Base-by-base conservation (phyloP, 2,113 vertebrate genomes). In the Ciconia maguari region DNA sequence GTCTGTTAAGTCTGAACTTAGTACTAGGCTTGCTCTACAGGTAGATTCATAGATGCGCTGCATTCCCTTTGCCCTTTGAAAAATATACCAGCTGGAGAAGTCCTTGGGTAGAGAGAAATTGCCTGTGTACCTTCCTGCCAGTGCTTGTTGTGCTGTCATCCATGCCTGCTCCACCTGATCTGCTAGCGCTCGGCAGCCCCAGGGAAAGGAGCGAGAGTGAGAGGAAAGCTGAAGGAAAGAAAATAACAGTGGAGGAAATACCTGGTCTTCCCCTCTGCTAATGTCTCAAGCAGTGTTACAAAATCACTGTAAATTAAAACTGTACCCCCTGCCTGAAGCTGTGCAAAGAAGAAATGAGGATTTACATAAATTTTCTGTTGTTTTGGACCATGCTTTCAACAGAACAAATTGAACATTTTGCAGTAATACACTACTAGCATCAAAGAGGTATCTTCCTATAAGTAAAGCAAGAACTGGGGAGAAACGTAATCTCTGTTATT, bases 101-200 rank as follows among this genome's bases (percentile, higher is more conserved):
- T 46, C 30, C 36, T 49, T 60, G 72, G 10, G 10, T 48, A 74
- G n/a, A 82, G 44, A 60, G 26, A 69, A 82, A 41, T 19, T 44
- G 10, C 38, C 41, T 0, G 0, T 18, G 18, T 51, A 52, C 16
- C 6, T 27, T 77, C 30, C 83, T 80, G 41, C 54, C n/a, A 55
- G 26, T 30, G 30, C 57, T 70, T 74, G 16, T 21, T 9, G 44
- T 11, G 3, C 36, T 52, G 30, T 57, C 44, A 25, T 14, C 29
- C 0, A 0, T 71, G 44, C 62, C 65, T 61, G 34, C 42, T 78
- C 61, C 60, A 69, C n/a, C 14, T 0, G 0, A 71, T 48, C 49
- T 4, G 2, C 60, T 27, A 16, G 7, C 38, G 44, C 65, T 77
- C 2, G 4, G 60, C 25, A 83, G 34, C 34, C 34, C 51, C 27